phyloP scores from a whole-genome alignment of 2,888 invertebrate species.

The Malacosoma neustria region DNA sequence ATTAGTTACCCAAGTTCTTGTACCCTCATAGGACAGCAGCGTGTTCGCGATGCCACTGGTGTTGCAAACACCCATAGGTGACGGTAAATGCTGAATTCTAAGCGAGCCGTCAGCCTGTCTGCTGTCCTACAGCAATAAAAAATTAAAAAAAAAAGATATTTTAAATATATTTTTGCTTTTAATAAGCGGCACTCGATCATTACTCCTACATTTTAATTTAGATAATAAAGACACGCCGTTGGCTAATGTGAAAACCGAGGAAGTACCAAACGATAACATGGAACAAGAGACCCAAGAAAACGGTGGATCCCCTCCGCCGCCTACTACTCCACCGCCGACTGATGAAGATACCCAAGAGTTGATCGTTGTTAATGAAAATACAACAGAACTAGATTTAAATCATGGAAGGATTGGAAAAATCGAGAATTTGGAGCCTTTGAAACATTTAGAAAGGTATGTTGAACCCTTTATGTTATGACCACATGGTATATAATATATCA shows the following conservation, averaged over 20 bases:
- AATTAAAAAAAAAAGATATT: no score
- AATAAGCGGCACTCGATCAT: no score
- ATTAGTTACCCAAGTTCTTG: no score
- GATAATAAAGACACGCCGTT: slow-evolving; percentile 33
- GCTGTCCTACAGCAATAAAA: no score
- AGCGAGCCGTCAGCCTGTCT: no score
- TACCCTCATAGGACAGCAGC: no score
- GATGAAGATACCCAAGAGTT: slow-evolving; percentile 74
- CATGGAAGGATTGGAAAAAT: slow-evolving; percentile 90
- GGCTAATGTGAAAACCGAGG: slow-evolving; percentile 22
- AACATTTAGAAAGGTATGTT: slow-evolving; percentile 82
- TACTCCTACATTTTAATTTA: slow-evolving; percentile 17
- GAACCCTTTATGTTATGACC: no score
- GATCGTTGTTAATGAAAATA: slow-evolving; percentile 78
- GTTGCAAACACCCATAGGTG: no score
- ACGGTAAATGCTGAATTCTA: no score
- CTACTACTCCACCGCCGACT: slow-evolving; percentile 35
- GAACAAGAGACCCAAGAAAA: slow-evolving; percentile 12
- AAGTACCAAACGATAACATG: slow-evolving; percentile 13
- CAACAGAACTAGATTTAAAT: slow-evolving; percentile 88
- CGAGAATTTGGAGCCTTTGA: slow-evolving; percentile 86
- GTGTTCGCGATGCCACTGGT: no score
- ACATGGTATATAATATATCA: no score
- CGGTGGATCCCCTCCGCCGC: slow-evolving; percentile 33
- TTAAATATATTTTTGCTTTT: no score